Evolutionary conservation across 2,888 invertebrate species (phyloP).

Genomic region (Odontothrips loti): DNA sequence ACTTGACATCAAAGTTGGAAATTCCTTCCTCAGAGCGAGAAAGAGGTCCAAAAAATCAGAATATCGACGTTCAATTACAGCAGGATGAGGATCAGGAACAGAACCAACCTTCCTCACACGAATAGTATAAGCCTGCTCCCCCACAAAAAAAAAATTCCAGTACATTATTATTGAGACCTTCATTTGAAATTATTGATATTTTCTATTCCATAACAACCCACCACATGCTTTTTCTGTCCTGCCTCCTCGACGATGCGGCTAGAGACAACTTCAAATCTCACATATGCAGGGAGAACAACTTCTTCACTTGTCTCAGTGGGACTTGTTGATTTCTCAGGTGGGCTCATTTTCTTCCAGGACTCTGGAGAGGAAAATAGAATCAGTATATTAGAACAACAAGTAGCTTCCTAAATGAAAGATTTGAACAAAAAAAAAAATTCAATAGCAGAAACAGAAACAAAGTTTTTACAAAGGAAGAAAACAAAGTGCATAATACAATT

Average conservation of each 20-base stretch:
- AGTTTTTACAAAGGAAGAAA: background rate
- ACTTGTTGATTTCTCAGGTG: background rate
- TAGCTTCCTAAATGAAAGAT: background rate
- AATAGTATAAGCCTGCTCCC: constrained; percentile 53
- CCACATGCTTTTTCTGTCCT: constrained; percentile 29
- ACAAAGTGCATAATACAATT: background rate
- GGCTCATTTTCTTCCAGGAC: background rate
- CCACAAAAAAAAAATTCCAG: background rate
- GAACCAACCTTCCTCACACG: constrained; percentile 59
- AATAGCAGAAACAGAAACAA: constrained; percentile 23
- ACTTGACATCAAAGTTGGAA: constrained; percentile 52
- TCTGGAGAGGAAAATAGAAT: background rate
- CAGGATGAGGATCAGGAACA: constrained; percentile 57
- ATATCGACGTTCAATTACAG: constrained; percentile 64
- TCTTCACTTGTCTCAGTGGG: background rate
- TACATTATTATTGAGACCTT: background rate
- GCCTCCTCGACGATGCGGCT: background rate
- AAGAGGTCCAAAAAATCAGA: constrained; percentile 66
- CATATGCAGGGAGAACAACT: background rate
- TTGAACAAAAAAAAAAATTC: constrained; percentile 24
- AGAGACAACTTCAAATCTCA: background rate
- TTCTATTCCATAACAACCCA: background rate
- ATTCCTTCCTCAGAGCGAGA: constrained; percentile 56
- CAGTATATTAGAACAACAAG: background rate
- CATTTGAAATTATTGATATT: background rate